Percentiles rank a stretch among this genome's conserved stretches.
Conservation (phyloP, 2,888 invertebrate genomes). For the Ectemnius lituratus region DNA sequence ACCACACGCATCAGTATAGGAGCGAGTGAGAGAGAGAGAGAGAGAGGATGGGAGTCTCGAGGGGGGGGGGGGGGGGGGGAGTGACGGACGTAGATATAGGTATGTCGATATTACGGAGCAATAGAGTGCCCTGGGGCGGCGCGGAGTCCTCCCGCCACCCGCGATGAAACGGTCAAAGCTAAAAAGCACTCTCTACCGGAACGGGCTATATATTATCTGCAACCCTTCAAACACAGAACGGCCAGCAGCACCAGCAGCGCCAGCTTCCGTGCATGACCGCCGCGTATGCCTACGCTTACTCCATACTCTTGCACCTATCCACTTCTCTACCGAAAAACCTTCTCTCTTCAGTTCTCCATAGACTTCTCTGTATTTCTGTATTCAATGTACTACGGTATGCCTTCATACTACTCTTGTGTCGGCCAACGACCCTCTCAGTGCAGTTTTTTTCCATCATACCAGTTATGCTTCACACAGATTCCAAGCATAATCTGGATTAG, state of each 20-base stretch:
- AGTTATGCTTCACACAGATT: too few relatives aligned
- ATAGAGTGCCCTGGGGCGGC: constrained; percentile 40
- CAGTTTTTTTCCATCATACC: too few relatives aligned
- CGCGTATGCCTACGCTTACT: constrained; percentile 46
- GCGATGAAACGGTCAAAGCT: constrained; percentile 73
- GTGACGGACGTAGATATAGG: constrained; percentile 67
- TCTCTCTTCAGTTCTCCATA: background rate
- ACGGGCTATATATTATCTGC: constrained; percentile 65
- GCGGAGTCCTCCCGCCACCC: constrained; percentile 33
- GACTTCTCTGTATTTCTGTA: background rate
- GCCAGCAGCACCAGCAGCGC: constrained; percentile 6
- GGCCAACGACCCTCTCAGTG: too few relatives aligned
- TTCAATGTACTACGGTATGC: background rate
- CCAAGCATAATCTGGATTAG: too few relatives aligned
- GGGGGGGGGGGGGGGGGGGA: constrained; percentile 65
- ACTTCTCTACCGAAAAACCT: background rate
- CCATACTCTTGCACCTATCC: constrained; percentile 10
- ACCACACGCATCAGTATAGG: constrained; percentile 17
- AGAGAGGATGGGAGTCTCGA: constrained; percentile 43
- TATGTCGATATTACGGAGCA: constrained; percentile 62
- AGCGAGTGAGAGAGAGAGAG: constrained; percentile 54
- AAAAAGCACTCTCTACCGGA: constrained; percentile 62
- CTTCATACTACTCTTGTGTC: too few relatives aligned
- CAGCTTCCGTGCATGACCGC: constrained; percentile 59
- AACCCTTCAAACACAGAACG: constrained; percentile 69